Conservation (phyloP, 2,797 vertebrate species). For the Hirundo rustica region DNA sequence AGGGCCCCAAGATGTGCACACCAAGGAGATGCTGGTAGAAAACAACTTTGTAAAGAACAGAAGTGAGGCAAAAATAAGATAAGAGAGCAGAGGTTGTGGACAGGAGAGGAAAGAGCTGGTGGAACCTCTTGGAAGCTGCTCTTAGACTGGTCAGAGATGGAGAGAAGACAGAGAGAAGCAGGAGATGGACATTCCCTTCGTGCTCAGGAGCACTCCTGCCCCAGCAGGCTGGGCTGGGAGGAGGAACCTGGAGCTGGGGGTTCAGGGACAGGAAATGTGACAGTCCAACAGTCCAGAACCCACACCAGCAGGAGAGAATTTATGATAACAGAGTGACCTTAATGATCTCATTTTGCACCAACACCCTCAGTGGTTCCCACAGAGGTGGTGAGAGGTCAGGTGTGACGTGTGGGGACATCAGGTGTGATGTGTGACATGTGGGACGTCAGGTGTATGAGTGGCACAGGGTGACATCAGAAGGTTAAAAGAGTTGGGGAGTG, state of each 20-base stretch:
- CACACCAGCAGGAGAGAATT: background rate
- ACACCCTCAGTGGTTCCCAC: background rate
- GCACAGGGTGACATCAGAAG: background rate
- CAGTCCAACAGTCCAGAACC: background rate
- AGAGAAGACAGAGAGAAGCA: background rate
- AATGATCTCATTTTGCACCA: background rate
- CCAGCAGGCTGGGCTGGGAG: background rate
- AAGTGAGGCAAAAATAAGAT: background rate
- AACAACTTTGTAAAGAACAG: background rate
- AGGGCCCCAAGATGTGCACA: background rate
- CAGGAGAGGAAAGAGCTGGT: conserved; percentile 44
- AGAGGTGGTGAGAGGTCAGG: background rate
- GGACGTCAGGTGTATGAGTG: background rate
- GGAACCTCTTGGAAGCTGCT: background rate
- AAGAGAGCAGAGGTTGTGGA: background rate
- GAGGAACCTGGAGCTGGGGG: background rate
- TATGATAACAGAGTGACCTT: fast-evolving
- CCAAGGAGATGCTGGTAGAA: conserved; percentile 51
- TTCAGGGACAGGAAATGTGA: background rate
- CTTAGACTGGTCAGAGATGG: background rate
- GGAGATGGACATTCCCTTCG: background rate
- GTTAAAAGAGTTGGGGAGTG: background rate
- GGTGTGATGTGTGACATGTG: background rate
- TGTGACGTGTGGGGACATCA: background rate
- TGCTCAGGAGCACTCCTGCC: background rate